Base-by-base conservation (phyloP, 2,888 invertebrate genomes). In the Erebia ligea region DNA sequence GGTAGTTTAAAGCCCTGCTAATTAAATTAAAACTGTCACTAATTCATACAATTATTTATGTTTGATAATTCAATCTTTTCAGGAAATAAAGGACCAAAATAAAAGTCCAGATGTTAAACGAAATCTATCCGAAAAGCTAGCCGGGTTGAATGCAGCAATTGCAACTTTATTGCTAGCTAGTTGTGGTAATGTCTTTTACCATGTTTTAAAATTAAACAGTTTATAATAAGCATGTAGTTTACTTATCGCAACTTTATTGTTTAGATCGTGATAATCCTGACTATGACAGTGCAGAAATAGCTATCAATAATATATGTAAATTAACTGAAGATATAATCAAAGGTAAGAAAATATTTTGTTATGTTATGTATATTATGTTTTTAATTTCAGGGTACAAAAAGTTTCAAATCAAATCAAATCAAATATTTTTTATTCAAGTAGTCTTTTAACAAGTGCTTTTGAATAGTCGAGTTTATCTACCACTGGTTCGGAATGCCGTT, bases 271-370 rank as follows among this genome's bases (percentile, higher is more conserved):
- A 75, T 0, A 76, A 77, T 15, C 76, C 74, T 15, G 77, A 84
- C 54, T 81, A 80, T 62, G 73, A 62, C 0, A 67, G 69, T n/a
- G 83, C 81, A 2, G 78, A 80, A 42, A 68, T 62, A 25, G 75
- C 79, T 5, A 69, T 81, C 3, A 66, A 74, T 6, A 71, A 71
- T 5, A 79, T 84, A 45, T 68, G 79, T n/a, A 75, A 76, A 9
- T 17, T 81, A 25, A 72, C 80, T 69, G 80, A 82, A 5, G 75
- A 73, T 15, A 69, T 83, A 48, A 73, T 83, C 1, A 76, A 76
- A 72, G 80, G 81, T 79, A 63, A 70, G 68, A 61, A 69, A 71
- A n/a, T 58, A 17, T 17, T 61, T 13, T n/a, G n/a, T n/a, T n/a
- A n/a, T n/a, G n/a, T n/a, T n/a, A n/a, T n/a, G n/a, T n/a, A 9